Base-by-base conservation (phyloP, 2,797 vertebrate genomes). In the Apodemus agrarius region DNA sequence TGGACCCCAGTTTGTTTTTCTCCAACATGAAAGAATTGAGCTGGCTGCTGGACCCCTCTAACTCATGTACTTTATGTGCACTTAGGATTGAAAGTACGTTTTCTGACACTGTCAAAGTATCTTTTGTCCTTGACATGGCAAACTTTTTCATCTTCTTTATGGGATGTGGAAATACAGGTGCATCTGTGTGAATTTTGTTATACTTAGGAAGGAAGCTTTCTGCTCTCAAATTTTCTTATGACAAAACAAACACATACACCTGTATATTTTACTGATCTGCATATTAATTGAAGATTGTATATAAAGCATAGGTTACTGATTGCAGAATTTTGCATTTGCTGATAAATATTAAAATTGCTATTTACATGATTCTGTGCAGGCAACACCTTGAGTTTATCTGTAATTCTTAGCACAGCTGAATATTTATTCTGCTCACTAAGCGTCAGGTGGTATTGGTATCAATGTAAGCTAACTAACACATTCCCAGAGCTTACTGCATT, bases 121-220 rank as follows among this genome's bases (percentile, higher is more conserved):
- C 89, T 95, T 93, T 96, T 57, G 79, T 91, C 96, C 26, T 80
- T 72, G 54, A 87, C 16, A 49, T 34, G 21, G 19, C 67, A 96
- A 93, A 79, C 54, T 87, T 94, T 93, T 26, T 19, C 63, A 84
- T 83, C 52, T 84, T 93, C 65, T 52, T 90, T 82, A 59, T 40
- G 96, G 29, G 95, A 75, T 94, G 93, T 24, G 40, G 76, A 95
- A 54, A 89, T 61, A 86, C 54, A 96, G 84, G 87, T 97, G 76
- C 49, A 92, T 89, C 95, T 97, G 59, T 91, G 69, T 74, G 94
- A 26, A n/a, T 87, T 89, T 96, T 83, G 90, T 95, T 95, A 94
- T 92, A 92, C 94, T 91, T 86, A 90, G 54, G 79, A 92, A 97
- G 90, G 95, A 89, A 97, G 83, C n/a, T 95, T 90, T 19, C 29